Conservation (phyloP, 1,140 invertebrate species). For the Aleiodes sp. region DNA sequence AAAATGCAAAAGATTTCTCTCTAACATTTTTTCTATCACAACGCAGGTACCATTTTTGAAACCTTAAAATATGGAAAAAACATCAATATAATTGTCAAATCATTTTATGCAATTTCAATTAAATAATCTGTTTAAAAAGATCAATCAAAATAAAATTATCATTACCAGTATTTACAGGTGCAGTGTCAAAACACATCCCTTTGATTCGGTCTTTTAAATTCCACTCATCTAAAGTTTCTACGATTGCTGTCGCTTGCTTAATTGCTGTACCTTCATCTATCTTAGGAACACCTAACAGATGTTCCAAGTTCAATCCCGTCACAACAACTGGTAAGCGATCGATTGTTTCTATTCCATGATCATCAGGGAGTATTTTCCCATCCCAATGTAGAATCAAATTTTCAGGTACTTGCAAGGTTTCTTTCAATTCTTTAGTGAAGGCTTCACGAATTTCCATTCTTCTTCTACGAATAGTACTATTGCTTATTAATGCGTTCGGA, state of each 20-base stretch:
- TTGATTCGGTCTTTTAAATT: slow-evolving; percentile 19
- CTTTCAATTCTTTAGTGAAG: slow-evolving; percentile 31
- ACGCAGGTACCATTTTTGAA: slow-evolving; percentile 11
- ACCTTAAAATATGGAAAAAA: slow-evolving; percentile 10
- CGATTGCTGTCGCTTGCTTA: slow-evolving; percentile 35
- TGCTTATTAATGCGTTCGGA: slow-evolving; percentile 23
- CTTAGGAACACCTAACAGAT: slow-evolving; percentile 37
- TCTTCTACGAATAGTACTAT: slow-evolving; percentile 24
- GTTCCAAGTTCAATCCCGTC: background rate
- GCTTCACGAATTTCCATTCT: slow-evolving; percentile 26
- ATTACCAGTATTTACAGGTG: slow-evolving; percentile 37
- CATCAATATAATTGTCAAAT: slow-evolving; percentile 15
- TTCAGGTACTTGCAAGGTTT: slow-evolving; percentile 26
- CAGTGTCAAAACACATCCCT: slow-evolving; percentile 41
- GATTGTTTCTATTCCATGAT: slow-evolving; percentile 18
- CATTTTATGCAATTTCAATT: background rate
- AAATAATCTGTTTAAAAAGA: background rate
- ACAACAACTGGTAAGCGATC: slow-evolving; percentile 36
- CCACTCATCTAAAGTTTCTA: slow-evolving; percentile 33
- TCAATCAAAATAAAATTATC: background rate
- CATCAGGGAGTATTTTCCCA: slow-evolving; percentile 35
- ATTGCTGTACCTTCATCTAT: slow-evolving; percentile 20
- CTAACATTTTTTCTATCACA: background rate
- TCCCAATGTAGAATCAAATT: slow-evolving; percentile 38
- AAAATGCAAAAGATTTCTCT: slow-evolving; percentile 15